Evolutionary conservation across 2,888 invertebrate species (phyloP).

Genomic region (Drosophila maculinotata): DNA sequence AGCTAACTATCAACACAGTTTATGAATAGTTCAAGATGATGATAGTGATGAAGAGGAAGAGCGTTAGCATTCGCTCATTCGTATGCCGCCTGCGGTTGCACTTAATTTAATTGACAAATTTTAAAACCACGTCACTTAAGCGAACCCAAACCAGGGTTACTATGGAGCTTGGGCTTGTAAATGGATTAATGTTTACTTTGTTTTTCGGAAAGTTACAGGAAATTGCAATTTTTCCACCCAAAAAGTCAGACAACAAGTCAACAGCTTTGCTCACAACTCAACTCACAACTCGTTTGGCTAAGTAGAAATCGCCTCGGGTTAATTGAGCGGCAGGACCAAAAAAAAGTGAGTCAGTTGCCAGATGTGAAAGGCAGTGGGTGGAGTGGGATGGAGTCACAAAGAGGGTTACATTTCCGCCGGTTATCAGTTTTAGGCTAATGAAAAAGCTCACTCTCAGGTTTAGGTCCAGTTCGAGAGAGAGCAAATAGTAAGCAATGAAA

Average conservation of each 20-base stretch:
- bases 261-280: slow-evolving; percentile 58
- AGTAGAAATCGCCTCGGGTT: slow-evolving; percentile 75
- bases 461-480: slow-evolving; percentile 20
- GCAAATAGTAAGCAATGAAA: slow-evolving; percentile 74
- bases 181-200: slow-evolving; percentile 83
- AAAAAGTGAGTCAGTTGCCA: slow-evolving; percentile 16
- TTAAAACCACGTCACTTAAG: slow-evolving; percentile 80
- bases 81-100: slow-evolving; percentile 84
- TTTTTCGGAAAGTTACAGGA: slow-evolving; percentile 73
- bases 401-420: slow-evolving; percentile 54
- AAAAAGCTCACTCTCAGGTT: slow-evolving; percentile 36
- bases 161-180: slow-evolving; percentile 61
- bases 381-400: background rate
- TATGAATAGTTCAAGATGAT: slow-evolving; percentile 77
- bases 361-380: slow-evolving; percentile 10
- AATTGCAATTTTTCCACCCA: slow-evolving; percentile 80
- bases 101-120: slow-evolving; percentile 85
- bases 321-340: slow-evolving; percentile 65
- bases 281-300: slow-evolving; percentile 72
- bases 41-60: background rate
- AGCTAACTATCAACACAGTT: slow-evolving; percentile 73
- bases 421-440: slow-evolving; percentile 70
- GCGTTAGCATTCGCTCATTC: slow-evolving; percentile 61
- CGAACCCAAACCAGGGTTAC: slow-evolving; percentile 32
- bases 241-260: slow-evolving; percentile 80